A percentile compares a stretch with the other conserved stretches of the same genome.
Evolutionary conservation across 2,888 invertebrate genomes (phyloP).

Genomic region (Andrena minutula): DNA sequence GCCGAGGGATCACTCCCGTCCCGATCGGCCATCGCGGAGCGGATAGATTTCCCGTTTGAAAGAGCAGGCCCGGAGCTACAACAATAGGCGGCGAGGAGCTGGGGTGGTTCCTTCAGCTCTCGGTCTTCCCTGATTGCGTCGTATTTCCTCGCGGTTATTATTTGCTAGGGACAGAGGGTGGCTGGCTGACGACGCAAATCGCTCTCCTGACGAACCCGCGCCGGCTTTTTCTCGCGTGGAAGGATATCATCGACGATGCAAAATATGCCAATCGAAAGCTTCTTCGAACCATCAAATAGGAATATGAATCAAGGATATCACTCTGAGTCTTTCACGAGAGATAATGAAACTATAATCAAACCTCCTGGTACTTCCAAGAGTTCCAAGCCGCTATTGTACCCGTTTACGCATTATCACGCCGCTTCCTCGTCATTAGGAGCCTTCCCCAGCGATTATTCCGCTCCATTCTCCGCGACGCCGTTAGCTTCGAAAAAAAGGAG

Average conservation of each 20-base stretch:
- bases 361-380: neutral
- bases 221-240: neutral
- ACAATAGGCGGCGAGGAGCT: constrained; percentile 52
- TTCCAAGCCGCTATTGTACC: constrained; percentile 11
- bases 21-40: constrained; percentile 62
- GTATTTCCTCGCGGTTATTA: constrained; percentile 58
- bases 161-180: constrained; percentile 19
- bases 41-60: constrained; percentile 63
- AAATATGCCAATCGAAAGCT: neutral
- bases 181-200: constrained; percentile 10
- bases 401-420: constrained; percentile 44
- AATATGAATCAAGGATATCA: neutral
- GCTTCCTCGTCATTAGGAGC: constrained; percentile 10
- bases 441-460: constrained; percentile 43
- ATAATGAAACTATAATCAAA: neutral
- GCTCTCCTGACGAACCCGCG: neutral
- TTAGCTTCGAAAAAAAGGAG: constrained; percentile 34
- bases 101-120: constrained; percentile 56
- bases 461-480: constrained; percentile 33
- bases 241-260: neutral
- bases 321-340: neutral
- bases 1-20: constrained; percentile 59
- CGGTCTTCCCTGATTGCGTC: constrained; percentile 22
- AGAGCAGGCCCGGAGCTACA: constrained; percentile 42
- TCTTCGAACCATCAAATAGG: neutral